Conservation (phyloP, 2,113 vertebrate genomes). For the Cyprinodon variegatus region DNA sequence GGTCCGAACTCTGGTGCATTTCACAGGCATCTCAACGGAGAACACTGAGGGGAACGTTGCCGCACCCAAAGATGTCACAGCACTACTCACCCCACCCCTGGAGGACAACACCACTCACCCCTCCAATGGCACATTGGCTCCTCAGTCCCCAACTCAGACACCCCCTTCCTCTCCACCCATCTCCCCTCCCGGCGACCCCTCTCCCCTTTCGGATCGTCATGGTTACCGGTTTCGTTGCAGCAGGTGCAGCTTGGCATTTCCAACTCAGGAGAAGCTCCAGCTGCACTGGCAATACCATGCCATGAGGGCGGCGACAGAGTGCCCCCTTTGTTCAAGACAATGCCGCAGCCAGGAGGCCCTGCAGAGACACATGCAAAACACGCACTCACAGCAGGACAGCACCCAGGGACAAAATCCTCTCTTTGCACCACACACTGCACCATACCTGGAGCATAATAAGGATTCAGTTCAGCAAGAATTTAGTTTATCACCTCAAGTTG, state of each 20-base stretch:
- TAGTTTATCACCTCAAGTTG: conserved; percentile 85
- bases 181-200: conserved; percentile 86
- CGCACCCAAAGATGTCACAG: conserved; percentile 77
- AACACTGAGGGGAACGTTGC: conserved; percentile 63
- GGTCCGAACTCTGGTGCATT: conserved; percentile 13
- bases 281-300: conserved; percentile 98
- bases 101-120: conserved; percentile 71
- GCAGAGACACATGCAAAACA: conserved; percentile 96
- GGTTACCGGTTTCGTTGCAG: conserved; percentile 98
- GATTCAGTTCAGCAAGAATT: conserved; percentile 90
- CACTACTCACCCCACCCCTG: conserved; percentile 75
- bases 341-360: conserved; percentile 96
- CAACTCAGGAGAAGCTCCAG: conserved; percentile 96
- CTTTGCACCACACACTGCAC: conserved; percentile 44
- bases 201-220: conserved; percentile 92
- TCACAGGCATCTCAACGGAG: conserved; percentile 58
- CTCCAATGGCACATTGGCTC: conserved; percentile 90
- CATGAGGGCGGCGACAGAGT: conserved; percentile 97
- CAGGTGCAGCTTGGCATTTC: conserved; percentile 98
- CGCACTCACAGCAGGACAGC: conserved; percentile 81
- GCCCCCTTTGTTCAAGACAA: conserved; percentile 95
- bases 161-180: conserved; percentile 69
- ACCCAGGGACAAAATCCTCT: conserved; percentile 90
- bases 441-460: conserved; percentile 84
- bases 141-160: conserved; percentile 69